phyloP scores from a whole-genome alignment of 1,140 invertebrate species.

The Pseudachorutes palmiensis region DNA sequence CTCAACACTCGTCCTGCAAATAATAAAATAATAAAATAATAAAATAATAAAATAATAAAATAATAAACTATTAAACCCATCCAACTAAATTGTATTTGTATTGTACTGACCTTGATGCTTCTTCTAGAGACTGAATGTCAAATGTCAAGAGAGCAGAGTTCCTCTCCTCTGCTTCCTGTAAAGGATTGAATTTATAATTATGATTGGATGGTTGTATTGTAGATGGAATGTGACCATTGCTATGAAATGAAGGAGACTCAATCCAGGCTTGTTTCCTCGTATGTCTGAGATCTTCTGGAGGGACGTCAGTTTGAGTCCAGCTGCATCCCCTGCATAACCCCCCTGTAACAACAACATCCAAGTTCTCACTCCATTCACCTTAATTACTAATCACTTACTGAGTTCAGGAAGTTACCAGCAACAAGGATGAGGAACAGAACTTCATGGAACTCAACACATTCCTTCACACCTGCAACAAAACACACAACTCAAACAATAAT shows the following conservation, averaged over 20 bases:
- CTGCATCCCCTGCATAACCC: conserved; percentile 94
- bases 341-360: conserved; percentile 52
- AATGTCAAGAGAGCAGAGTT: conserved; percentile 73
- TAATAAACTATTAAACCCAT: too few species aligned
- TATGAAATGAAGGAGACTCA: conserved; percentile 95
- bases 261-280: conserved; percentile 89
- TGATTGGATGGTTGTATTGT: too few species aligned
- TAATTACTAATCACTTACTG: conserved; percentile 47
- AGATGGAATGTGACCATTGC: too few species aligned
- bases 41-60: too few species aligned
- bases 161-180: conserved; percentile 74
- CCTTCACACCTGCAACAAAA: conserved; percentile 60
- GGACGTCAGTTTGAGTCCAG: conserved; percentile 87
- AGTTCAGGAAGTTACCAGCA: conserved; percentile 90
- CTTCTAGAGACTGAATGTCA: conserved; percentile 69
- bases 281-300: conserved; percentile 92
- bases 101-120: conserved; percentile 69
- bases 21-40: conserved; percentile 23
- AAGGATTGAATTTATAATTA: not conserved
- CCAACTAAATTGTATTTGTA: not conserved
- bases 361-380: not conserved
- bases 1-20: conserved; percentile 72
- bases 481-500: too few species aligned
- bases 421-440: conserved; percentile 85
- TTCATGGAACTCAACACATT: conserved; percentile 69